Percentiles rank a stretch among this genome's conserved stretches.
These are phyloP conservation scores for Pseudopipra pipra DNA, from an alignment of 2,113 vertebrate genomes.

Conservation along the genomic window DNA sequence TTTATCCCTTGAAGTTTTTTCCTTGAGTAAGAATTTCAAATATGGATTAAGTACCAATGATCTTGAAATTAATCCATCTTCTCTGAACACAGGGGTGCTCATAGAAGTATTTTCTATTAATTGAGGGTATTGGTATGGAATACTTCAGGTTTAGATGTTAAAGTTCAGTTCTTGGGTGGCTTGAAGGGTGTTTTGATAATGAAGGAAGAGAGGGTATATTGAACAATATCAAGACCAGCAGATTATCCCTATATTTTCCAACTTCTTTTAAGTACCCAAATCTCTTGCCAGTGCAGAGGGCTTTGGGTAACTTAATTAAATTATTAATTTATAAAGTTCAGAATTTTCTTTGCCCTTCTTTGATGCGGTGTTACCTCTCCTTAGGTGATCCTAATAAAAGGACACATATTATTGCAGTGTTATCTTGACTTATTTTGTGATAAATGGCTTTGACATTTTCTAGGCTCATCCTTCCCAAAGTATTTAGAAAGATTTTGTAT, in stretches of 20 bases:
- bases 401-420: no score
- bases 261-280: background rate
- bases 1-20: background rate
- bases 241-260: background rate
- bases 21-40: background rate
- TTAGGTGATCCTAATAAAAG: background rate
- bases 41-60: background rate
- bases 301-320: background rate
- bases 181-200: background rate
- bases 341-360: background rate
- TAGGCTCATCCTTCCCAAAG: background rate
- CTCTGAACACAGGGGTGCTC: rapidly evolving
- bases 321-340: background rate
- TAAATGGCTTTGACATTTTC: background rate
- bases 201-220: background rate
- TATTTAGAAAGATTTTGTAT: slow-evolving; percentile 26
- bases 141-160: background rate
- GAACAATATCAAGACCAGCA: background rate
- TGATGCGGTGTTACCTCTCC: background rate
- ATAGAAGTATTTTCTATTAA: background rate
- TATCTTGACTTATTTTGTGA: background rate
- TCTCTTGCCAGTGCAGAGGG: background rate
- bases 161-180: background rate
- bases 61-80: background rate
- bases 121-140: background rate